A percentile compares a stretch with the other conserved stretches of the same genome.
These are phyloP conservation scores for Microcebus jonahi DNA, from an alignment of 2,113 vertebrate species.

Conservation along the genomic window DNA sequence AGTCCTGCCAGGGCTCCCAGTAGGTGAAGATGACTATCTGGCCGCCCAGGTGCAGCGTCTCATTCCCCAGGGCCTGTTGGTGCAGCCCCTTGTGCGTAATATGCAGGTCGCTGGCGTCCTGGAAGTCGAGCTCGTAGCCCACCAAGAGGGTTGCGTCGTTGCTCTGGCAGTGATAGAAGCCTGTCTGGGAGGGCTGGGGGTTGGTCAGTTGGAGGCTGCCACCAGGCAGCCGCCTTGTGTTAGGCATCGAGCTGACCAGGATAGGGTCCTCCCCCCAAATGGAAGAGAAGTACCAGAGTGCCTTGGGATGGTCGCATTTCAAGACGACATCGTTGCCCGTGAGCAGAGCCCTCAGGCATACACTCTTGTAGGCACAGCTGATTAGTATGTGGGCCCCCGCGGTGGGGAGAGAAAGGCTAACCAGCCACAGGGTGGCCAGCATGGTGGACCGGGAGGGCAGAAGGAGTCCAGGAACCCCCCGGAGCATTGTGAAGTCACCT, in stretches of 20 bases:
- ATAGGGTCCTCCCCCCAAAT: not conserved
- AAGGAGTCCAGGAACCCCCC: not conserved
- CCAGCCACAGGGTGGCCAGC: slow-evolving; percentile 22
- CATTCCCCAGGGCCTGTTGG: slow-evolving; percentile 44
- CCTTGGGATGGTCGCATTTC: slow-evolving; percentile 39
- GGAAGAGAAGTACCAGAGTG: slow-evolving; percentile 38
- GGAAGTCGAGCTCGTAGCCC: slow-evolving; percentile 76
- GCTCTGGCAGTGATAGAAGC: slow-evolving; percentile 69
- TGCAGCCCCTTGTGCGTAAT: slow-evolving; percentile 61
- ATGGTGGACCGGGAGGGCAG: not conserved
- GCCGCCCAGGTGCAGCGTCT: not conserved
- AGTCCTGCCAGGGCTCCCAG: slow-evolving; percentile 80
- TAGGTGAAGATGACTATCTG: slow-evolving; percentile 63
- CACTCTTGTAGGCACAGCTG: slow-evolving; percentile 35
- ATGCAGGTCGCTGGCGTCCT: slow-evolving; percentile 58
- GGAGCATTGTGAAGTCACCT: slow-evolving; percentile 46
- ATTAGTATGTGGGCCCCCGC: slow-evolving; percentile 35
- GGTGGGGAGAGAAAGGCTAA: slow-evolving; percentile 6
- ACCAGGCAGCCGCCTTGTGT: not conserved
- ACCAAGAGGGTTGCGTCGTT: not conserved
- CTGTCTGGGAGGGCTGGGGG: slow-evolving; percentile 64
- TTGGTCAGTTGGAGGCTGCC: slow-evolving; percentile 56
- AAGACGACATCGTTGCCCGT: slow-evolving; percentile 67
- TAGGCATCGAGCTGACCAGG: not conserved
- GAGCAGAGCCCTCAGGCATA: slow-evolving; percentile 66